Evolutionary conservation across 2,888 invertebrate species (phyloP).

Genomic region (Habroteleia sp.): DNA sequence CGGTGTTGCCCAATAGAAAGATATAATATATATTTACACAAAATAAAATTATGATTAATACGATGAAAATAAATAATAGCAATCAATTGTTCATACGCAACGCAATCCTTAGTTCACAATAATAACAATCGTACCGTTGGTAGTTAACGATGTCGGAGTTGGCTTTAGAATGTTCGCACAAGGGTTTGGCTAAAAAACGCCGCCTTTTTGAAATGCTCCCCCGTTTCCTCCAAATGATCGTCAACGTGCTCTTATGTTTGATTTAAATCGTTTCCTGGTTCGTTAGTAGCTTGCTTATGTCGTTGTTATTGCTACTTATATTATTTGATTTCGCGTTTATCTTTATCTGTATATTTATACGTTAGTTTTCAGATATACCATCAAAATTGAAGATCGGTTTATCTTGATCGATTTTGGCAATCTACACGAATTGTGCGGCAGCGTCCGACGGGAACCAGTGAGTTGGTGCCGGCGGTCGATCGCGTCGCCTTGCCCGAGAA

Average conservation of each 20-base stretch:
- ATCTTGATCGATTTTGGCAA: slow-evolving; percentile 6
- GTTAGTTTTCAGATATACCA: slow-evolving; percentile 66
- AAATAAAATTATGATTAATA: slow-evolving; percentile 6
- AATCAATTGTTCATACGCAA: slow-evolving; percentile 18
- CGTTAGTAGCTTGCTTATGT: slow-evolving; percentile 62
- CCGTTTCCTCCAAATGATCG: slow-evolving; percentile 17
- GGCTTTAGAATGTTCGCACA: slow-evolving; percentile 50
- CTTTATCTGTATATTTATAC: slow-evolving; percentile 62
- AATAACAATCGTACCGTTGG: slow-evolving; percentile 40
- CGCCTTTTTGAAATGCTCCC: slow-evolving; percentile 3
- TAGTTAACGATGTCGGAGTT: slow-evolving; percentile 50
- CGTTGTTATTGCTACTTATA: slow-evolving; percentile 71
- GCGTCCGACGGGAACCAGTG: not conserved
- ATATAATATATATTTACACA: slow-evolving; percentile 12
- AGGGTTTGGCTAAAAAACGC: no score
- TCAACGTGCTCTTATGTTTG: slow-evolving; percentile 46
- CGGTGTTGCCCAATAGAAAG: not conserved
- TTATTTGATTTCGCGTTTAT: slow-evolving; percentile 68
- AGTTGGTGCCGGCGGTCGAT: not conserved
- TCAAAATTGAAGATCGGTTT: slow-evolving; percentile 59
- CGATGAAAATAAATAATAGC: slow-evolving; percentile 25
- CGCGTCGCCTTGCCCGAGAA: no score
- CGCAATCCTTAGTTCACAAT: slow-evolving; percentile 24
- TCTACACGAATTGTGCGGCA: slow-evolving; percentile 35
- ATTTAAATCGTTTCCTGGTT: slow-evolving; percentile 53